Percentiles rank a stretch among this genome's conserved stretches.
Conservation (phyloP, 2,888 invertebrate species). For the Idaea dimidiata region DNA sequence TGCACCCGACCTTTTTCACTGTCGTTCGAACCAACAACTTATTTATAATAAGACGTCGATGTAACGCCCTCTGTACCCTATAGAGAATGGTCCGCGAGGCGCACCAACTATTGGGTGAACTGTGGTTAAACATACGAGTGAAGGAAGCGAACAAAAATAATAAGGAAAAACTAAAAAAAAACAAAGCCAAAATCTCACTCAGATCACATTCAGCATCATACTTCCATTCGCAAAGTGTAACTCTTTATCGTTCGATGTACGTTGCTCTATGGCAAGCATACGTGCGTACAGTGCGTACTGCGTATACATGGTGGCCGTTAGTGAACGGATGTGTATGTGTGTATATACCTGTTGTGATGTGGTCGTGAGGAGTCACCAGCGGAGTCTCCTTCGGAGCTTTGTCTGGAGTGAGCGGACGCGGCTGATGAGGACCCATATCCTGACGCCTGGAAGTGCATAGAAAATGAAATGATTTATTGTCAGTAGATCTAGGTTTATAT, state of each 20-base stretch:
- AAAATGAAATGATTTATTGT: slow-evolving; percentile 6
- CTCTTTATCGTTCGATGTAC: not conserved
- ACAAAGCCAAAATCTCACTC: not conserved
- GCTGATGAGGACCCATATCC: slow-evolving; percentile 93
- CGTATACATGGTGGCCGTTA: not conserved
- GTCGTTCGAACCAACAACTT: not conserved
- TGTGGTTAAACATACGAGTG: not conserved
- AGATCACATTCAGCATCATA: not conserved
- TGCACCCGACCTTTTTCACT: not conserved
- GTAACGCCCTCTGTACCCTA: not conserved
- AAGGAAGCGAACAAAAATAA: slow-evolving; percentile 7
- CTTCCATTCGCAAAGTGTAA: slow-evolving; percentile 2
- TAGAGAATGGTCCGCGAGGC: too few species aligned
- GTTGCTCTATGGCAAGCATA: not conserved
- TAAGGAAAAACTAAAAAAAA: slow-evolving; percentile 5
- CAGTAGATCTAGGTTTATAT: too few species aligned
- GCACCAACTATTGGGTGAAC: too few species aligned
- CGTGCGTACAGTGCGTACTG: too few species aligned
- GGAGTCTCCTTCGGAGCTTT: slow-evolving; percentile 89
- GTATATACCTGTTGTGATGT: slow-evolving; percentile 63
- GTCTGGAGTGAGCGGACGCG: slow-evolving; percentile 92
- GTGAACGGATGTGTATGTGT: not conserved
- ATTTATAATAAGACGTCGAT: not conserved
- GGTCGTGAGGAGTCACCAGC: slow-evolving; percentile 51
- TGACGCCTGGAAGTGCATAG: slow-evolving; percentile 85